A percentile compares a stretch with the other conserved stretches of the same genome.
These are phyloP conservation scores for Phoenoteleia sp. DNA, from an alignment of 2,888 invertebrate genomes.

Conservation along the genomic window DNA sequence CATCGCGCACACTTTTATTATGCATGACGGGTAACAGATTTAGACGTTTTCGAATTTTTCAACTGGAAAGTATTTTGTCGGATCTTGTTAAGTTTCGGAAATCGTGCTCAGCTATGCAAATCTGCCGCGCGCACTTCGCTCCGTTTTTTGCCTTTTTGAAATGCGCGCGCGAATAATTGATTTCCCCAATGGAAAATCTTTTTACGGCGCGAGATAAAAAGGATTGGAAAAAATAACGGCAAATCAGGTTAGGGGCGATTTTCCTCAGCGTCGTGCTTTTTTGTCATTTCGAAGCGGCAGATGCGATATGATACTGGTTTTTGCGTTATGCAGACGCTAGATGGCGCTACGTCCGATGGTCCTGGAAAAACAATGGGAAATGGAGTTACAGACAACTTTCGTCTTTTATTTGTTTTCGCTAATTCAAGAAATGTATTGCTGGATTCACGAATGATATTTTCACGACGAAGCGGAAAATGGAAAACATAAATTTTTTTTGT, in stretches of 20 bases:
- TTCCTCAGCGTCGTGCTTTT: no score
- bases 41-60: constrained; percentile 51
- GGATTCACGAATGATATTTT: no score
- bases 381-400: no score
- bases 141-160: background rate
- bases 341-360: no score
- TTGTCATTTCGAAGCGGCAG: no score
- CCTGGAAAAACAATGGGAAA: no score
- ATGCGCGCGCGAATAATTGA: constrained; percentile 12
- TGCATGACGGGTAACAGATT: constrained; percentile 42
- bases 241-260: background rate
- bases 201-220: background rate
- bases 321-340: no score
- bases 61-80: constrained; percentile 39
- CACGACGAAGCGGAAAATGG: no score
- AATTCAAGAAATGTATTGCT: no score
- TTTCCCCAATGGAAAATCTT: background rate
- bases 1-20: constrained; percentile 17
- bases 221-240: background rate
- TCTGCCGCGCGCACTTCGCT: background rate
- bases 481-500: no score
- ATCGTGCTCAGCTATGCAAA: constrained; percentile 30
- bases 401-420: no score
- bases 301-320: no score
- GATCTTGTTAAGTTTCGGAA: constrained; percentile 26